These are phyloP conservation scores for Scarus forsteni DNA, from an alignment of 2,797 vertebrate genomes.

Conservation along the genomic window DNA sequence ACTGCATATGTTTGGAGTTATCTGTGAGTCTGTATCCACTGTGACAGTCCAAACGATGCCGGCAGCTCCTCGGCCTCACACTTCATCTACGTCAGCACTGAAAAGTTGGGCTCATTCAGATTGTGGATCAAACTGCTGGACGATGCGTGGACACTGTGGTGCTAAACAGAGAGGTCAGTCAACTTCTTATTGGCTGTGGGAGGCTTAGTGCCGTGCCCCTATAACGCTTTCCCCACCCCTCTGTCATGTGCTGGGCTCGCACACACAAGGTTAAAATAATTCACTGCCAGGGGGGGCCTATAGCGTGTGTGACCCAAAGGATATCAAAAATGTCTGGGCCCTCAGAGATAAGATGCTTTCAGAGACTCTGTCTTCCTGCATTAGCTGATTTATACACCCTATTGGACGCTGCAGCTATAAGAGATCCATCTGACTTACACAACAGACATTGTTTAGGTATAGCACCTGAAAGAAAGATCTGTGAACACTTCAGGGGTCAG, in stretches of 20 bases:
- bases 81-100: conserved; percentile 48
- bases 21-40: conserved; percentile 49
- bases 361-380: conserved; percentile 49
- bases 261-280: conserved; percentile 51
- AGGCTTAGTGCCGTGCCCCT: conserved; percentile 66
- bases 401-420: conserved; percentile 31
- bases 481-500: conserved; percentile 60
- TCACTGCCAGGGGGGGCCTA: conserved; percentile 17
- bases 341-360: conserved; percentile 73
- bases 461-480: conserved; percentile 59
- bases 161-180: conserved; percentile 60
- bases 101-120: conserved; percentile 57
- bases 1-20: conserved; percentile 48
- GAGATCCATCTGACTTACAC: conserved; percentile 47
- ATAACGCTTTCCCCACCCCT: conserved; percentile 76
- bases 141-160: conserved; percentile 39
- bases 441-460: conserved; percentile 69
- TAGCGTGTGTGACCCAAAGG: conserved; percentile 50
- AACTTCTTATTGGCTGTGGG: conserved; percentile 78
- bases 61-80: conserved; percentile 35
- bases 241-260: conserved; percentile 72
- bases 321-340: conserved; percentile 63
- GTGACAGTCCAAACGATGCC: conserved; percentile 52
- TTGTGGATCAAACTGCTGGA: conserved; percentile 61
- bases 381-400: conserved; percentile 53